These are phyloP conservation scores for Holacanthus passer DNA, from an alignment of 2,113 vertebrate species.

Conservation along the genomic window DNA sequence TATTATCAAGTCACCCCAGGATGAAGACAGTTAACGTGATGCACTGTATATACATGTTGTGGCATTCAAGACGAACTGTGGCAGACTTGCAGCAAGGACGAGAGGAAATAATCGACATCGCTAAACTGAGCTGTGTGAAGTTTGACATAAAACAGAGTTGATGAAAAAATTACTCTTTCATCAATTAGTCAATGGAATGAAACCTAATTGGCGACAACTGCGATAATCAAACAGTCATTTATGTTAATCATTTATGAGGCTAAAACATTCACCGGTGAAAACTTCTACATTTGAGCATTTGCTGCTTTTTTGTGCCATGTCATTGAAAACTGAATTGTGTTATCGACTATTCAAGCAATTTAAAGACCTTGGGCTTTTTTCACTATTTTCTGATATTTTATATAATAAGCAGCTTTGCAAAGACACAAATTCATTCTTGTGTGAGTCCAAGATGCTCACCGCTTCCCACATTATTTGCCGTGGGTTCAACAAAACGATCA, in stretches of 20 bases:
- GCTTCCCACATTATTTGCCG: background rate
- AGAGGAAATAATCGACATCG: no score
- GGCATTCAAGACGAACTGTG: background rate
- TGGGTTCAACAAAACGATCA: background rate
- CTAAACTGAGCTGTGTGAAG: no score
- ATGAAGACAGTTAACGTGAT: background rate
- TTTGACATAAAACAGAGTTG: no score
- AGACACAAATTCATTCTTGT: background rate
- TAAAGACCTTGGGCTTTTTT: background rate
- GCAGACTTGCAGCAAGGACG: background rate
- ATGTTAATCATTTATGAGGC: background rate
- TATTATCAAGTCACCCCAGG: background rate
- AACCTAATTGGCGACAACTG: no score
- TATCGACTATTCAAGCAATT: background rate
- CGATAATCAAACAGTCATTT: background rate
- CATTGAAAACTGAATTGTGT: background rate
- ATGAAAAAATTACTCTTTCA: no score
- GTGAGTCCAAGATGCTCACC: background rate
- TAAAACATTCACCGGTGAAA: background rate
- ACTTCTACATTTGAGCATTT: background rate
- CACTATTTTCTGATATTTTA: background rate
- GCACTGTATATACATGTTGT: background rate
- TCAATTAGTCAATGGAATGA: no score
- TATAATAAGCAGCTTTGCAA: background rate
- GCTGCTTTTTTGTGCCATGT: background rate